Evolutionary conservation across 2,113 vertebrate genomes (phyloP), one percentile per base, ranked within the genome.

Genomic region (Hypomesus transpacificus): DNA sequence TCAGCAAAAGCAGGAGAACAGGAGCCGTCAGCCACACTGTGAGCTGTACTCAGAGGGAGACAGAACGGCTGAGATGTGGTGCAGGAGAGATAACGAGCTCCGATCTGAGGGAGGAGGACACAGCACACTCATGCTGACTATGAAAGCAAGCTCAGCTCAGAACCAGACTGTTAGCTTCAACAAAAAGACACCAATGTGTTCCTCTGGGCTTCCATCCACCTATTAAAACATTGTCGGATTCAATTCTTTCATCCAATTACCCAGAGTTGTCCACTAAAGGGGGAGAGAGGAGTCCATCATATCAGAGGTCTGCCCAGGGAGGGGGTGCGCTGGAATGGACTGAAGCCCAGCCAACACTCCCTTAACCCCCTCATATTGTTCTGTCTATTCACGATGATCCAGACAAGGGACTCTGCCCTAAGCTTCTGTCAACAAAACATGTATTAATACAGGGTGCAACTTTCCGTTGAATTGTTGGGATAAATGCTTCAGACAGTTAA

Each of bases 171-270:
- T 46, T 46, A 9, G 39, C 39, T 46, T 46, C 7, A 13, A 46
- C 39, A 11, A 11, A 18, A 67, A 59, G 60, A 60, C 39, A 39
- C 18, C 26, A 26, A 24, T 34, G 52, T 4, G 14, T 14, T 51
- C 22, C 46, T 46, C 21, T 17, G 18, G 21, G 31, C 16, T 51
- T 18, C 64, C 24, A 56, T 22, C n/a, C 54, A 28, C 51, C 70
- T 62, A 57, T 57, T 67, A 59, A 59, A 58, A 59, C 56, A 51
- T 14, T 28, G 60, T 59, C 69, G 59, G 77, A 53, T 70, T 67
- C 22, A 65, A 56, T 75, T 69, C 59, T 59, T 72, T 71, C 18
- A 68, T 69, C 64, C 66, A 66, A 72, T 72, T 70, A 69, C 34
- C 59, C 11, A 14, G 53, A 13, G 9, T 28, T 62, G 56, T 63